Evolutionary conservation across 2,113 vertebrate species (phyloP), one percentile per base, ranked within the genome.

Genomic region (Phaethon lepturus): DNA sequence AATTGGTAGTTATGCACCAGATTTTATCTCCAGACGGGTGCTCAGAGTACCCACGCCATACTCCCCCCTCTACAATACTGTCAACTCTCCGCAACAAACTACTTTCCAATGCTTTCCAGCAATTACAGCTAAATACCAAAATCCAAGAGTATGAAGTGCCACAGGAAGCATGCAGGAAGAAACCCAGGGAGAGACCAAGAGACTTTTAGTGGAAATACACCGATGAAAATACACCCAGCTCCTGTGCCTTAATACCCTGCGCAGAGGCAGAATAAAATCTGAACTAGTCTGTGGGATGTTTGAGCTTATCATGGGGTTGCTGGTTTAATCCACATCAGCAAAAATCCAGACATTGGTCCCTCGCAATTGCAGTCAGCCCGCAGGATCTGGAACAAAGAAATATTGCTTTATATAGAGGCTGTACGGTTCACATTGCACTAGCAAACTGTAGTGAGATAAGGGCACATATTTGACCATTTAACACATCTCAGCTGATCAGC

Each of bases 61-160:
- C 3, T 60, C 23, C 5, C 8, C 10, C n/a, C 16, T 3, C 8
- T 11, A 33, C 33, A 69, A 3, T 6, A 58, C 6, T 7, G 3
- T 29, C 49, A 59, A 35, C 35, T 42, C 26, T 45, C 44, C 18
- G 10, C 35, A 72, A 25, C 29, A 56, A 26, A 4, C 13, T 49
- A 5, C 23, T 33, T 78, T 22, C 25, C 15, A 95, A 4, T 18
- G 6, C 14, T 53, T 86, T 56, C 47, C n/a, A 75, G 18, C 38
- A 75, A 44, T 26, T 72, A 78, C 44, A 75, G 56, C 9, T 31
- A 13, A 78, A 52, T 11, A 60, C 9, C 47, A 67, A 79, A 79
- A 72, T 19, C 38, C 3, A 1, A 0, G 4, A n/a, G 4, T 33
- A 31, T 19, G 2, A 40, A 45, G 15, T 10, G 7, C 17, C 35